phyloP scores from a whole-genome alignment of 2,888 invertebrate genomes.

The Machimus rusticus region DNA sequence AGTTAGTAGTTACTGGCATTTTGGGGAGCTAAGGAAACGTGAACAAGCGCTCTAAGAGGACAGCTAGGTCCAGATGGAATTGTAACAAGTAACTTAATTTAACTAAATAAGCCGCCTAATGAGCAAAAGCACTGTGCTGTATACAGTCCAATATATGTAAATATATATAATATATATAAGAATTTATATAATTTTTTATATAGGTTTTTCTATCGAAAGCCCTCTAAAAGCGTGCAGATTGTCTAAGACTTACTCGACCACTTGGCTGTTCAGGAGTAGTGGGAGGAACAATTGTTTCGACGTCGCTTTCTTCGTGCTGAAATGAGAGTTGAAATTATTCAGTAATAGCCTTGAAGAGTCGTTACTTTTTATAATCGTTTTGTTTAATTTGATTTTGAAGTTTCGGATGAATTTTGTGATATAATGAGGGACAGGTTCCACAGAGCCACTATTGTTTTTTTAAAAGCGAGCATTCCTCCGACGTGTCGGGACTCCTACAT shows the following conservation, averaged over 20 bases:
- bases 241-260: constrained; percentile 57
- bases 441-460: neutral
- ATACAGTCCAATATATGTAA: neutral
- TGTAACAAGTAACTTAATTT: neutral
- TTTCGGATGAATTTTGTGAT: neutral
- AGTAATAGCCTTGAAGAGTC: neutral
- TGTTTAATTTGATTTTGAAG: neutral
- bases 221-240: constrained; percentile 36
- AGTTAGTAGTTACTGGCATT: neutral
- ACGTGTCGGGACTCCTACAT: neutral
- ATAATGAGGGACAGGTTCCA: constrained; percentile 12
- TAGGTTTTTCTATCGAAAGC: constrained; percentile 3
- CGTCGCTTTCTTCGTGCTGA: constrained; percentile 62
- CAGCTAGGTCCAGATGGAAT: neutral
- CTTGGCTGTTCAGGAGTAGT: constrained; percentile 56
- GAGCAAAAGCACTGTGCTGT: neutral
- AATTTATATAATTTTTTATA: neutral
- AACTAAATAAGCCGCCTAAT: neutral
- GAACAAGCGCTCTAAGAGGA: neutral
- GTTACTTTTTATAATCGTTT: neutral
- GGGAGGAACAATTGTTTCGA: constrained; percentile 54
- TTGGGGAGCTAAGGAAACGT: neutral
- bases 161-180: neutral
- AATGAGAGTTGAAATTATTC: constrained; percentile 49
- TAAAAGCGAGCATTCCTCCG: neutral